Evolutionary conservation across 2,888 invertebrate species (phyloP), one percentile per base, ranked within the genome.

Genomic region (Cryptus viduatorius): DNA sequence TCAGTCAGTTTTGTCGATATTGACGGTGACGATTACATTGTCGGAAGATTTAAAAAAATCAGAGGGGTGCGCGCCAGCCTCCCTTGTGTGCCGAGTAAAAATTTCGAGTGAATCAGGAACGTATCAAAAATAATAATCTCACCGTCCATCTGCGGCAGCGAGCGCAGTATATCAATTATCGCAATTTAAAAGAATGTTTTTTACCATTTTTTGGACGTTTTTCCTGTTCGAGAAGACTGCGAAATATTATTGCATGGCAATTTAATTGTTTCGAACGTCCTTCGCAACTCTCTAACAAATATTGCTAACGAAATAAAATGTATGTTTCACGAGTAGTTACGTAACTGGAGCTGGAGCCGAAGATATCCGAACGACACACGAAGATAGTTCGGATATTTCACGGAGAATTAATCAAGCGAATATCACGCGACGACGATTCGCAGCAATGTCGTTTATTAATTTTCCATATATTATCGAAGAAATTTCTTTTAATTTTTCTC

Each of bases 371-470:
- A 77, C 64, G 10, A 53, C 46, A 19, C 1, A 48, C 72, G 56
- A 24, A 24, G 12, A n/a, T 10, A 19, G 53, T 78, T 83, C 85
- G 85, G 77, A n/a, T 59, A 31, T 46, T 82, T 12, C 29, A 79
- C 85, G 85, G 80, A 73, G 59, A 80, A 83, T 69, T 68, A 53
- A 10, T 82, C 82, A 79, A 87, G 48, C 67, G 64, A 82, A 31
- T 46, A 73, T 44, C 69, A 10, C 12, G n/a, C 29, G 12, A 64
- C 46, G 31, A n/a, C 44, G 7, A 71, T 64, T 61, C 14, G 19
- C 8, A 14, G n/a, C 3, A 56, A 50, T 50, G n/a, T 50, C 16
- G 19, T 37, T 4, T n/a, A 48, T 73, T 56, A 8, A 16, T 16
- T 56, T 19, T 2, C 10, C 46, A 44, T 4, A 61, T 71, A 5